These are phyloP conservation scores for Bufo bufo DNA, from an alignment of 2,113 vertebrate species.

Conservation along the genomic window DNA sequence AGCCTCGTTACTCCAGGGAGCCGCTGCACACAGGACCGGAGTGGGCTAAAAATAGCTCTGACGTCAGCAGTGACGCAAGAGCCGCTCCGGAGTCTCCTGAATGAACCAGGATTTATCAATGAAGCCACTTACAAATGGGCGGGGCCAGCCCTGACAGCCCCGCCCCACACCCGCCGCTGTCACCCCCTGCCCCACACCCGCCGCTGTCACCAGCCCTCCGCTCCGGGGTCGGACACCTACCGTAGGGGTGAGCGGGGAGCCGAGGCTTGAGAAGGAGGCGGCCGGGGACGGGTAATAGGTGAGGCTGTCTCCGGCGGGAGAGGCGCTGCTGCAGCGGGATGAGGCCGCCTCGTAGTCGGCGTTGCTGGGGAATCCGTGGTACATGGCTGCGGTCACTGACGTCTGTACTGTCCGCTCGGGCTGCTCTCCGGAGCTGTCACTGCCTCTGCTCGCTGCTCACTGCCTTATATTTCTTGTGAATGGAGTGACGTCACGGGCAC, in stretches of 20 bases:
- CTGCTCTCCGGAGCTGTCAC: constrained; percentile 26
- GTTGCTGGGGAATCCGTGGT: constrained; percentile 77
- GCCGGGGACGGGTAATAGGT: constrained; percentile 84
- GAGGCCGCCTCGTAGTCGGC: constrained; percentile 87
- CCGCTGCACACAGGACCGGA: constrained; percentile 71
- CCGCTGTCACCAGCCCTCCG: too few relatives aligned
- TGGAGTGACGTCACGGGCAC: neutral
- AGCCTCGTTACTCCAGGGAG: constrained; percentile 43
- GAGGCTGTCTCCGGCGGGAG: constrained; percentile 83
- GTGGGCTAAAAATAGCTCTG: constrained; percentile 91
- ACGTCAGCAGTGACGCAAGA: constrained; percentile 96
- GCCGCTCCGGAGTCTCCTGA: constrained; percentile 97
- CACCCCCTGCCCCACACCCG: too few relatives aligned
- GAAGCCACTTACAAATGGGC: constrained; percentile 83
- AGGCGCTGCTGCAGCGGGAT: constrained; percentile 94
- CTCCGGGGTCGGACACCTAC: constrained; percentile 67
- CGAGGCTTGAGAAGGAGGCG: constrained; percentile 86
- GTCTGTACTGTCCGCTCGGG: neutral
- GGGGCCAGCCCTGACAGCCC: neutral
- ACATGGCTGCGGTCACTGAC: constrained; percentile 72
- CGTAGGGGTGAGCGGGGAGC: constrained; percentile 88
- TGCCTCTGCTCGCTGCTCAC: neutral
- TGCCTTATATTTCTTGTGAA: constrained; percentile 24
- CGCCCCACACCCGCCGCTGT: neutral
- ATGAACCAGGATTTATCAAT: constrained; percentile 95